Conservation (phyloP, 2,888 invertebrate genomes). For the Diaprepes abbreviatus region DNA sequence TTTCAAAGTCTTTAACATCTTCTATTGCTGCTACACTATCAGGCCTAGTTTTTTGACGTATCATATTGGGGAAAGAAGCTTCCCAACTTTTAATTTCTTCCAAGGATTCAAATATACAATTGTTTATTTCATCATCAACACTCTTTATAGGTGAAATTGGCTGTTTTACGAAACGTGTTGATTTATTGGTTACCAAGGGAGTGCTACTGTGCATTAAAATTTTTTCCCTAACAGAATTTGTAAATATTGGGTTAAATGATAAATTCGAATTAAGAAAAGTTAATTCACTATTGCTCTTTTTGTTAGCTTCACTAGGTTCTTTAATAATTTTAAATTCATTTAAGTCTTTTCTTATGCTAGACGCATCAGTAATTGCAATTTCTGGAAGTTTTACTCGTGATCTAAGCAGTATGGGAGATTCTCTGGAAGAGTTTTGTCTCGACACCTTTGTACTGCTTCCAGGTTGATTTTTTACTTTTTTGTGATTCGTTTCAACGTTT, state of each 20-base stretch:
- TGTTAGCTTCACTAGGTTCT: neutral
- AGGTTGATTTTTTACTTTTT: neutral
- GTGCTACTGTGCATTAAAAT: conserved; percentile 44
- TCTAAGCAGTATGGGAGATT: conserved; percentile 19
- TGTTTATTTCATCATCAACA: conserved; percentile 15
- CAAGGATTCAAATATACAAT: conserved; percentile 9
- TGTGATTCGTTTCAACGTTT: neutral
- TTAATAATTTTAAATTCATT: neutral
- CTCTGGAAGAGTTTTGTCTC: conserved; percentile 16
- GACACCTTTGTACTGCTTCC: neutral
- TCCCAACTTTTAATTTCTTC: conserved; percentile 33
- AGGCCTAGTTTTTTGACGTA: neutral
- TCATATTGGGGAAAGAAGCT: conserved; percentile 1
- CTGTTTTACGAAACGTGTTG: conserved; percentile 21
- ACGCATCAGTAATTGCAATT: neutral
- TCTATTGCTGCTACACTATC: neutral
- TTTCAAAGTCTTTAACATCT: neutral
- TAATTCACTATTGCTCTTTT: neutral
- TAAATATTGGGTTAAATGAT: conserved; percentile 22
- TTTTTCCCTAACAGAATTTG: conserved; percentile 27
- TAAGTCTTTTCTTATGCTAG: neutral
- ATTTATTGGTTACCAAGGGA: conserved; percentile 26
- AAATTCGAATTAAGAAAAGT: conserved; percentile 9
- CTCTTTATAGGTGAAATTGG: conserved; percentile 36
- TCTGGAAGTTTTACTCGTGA: conserved; percentile 1